Percentiles rank a stretch among this genome's conserved stretches.
These are phyloP conservation scores for Camponotus floridanus DNA, from an alignment of 1,140 invertebrate genomes.

Conservation along the genomic window DNA sequence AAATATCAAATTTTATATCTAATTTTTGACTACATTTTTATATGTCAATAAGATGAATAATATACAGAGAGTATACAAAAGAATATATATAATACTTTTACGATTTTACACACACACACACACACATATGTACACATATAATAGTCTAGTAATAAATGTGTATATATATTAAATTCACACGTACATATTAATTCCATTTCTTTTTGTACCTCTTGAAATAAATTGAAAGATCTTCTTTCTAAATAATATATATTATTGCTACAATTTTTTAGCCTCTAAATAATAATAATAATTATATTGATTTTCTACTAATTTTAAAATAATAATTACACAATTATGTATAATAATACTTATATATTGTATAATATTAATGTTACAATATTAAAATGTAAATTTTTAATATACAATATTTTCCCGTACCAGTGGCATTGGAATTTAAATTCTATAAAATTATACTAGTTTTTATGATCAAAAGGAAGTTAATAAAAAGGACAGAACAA, in stretches of 20 bases:
- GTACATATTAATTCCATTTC: neutral
- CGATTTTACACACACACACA: no score
- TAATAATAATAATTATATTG: slow-evolving; percentile 5
- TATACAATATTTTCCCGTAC: no score
- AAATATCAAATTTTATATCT: neutral
- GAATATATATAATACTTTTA: no score
- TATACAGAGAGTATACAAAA: neutral
- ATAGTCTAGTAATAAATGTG: neutral
- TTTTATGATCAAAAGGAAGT: neutral
- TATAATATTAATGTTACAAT: neutral
- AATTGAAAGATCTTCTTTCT: neutral
- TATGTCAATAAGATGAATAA: neutral
- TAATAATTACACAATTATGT: neutral
- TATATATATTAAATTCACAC: neutral
- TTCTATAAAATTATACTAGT: slow-evolving; percentile 9
- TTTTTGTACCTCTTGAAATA: neutral
- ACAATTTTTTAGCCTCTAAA: neutral
- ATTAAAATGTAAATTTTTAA: neutral
- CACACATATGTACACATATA: neutral
- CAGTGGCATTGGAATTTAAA: neutral
- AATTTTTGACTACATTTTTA: neutral
- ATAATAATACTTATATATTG: neutral
- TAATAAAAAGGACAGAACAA: neutral
- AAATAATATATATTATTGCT: neutral
- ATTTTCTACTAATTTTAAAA: slow-evolving; percentile 5